Conservation (phyloP, 2,113 vertebrate genomes). For the Anas platyrhynchos region DNA sequence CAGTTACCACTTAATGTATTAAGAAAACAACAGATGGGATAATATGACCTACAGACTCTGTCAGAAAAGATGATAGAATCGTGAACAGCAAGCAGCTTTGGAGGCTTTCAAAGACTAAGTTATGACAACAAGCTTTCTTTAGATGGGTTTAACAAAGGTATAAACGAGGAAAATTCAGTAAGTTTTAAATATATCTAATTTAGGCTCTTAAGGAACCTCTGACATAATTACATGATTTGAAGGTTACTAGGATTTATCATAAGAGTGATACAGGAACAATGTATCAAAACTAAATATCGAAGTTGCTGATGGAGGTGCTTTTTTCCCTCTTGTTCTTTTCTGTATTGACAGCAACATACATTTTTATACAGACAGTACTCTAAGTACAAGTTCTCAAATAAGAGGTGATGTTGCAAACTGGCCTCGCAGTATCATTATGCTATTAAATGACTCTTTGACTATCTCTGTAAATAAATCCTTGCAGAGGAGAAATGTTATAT, state of each 20-base stretch:
- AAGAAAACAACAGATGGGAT: conserved; percentile 59
- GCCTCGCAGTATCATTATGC: background rate
- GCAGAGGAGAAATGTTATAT: background rate
- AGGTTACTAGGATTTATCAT: background rate
- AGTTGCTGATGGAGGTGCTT: background rate
- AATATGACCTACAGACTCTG: conserved; percentile 49
- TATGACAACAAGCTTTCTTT: conserved; percentile 29
- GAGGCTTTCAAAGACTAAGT: conserved; percentile 51
- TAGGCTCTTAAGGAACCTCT: background rate
- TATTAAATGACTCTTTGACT: background rate
- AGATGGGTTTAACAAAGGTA: background rate
- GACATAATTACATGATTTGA: background rate
- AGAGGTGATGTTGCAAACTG: background rate
- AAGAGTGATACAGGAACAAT: background rate
- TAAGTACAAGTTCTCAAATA: background rate
- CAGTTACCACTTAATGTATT: conserved; percentile 18
- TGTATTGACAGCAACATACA: background rate
- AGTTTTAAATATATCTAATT: background rate
- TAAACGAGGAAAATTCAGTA: conserved; percentile 33
- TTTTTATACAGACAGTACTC: background rate
- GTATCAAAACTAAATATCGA: background rate
- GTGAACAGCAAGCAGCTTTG: conserved; percentile 50
- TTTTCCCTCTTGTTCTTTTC: background rate
- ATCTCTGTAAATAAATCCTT: background rate
- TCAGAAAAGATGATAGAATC: conserved; percentile 51